phyloP scores from a whole-genome alignment of 2,888 invertebrate genomes.

The Automeris io region DNA sequence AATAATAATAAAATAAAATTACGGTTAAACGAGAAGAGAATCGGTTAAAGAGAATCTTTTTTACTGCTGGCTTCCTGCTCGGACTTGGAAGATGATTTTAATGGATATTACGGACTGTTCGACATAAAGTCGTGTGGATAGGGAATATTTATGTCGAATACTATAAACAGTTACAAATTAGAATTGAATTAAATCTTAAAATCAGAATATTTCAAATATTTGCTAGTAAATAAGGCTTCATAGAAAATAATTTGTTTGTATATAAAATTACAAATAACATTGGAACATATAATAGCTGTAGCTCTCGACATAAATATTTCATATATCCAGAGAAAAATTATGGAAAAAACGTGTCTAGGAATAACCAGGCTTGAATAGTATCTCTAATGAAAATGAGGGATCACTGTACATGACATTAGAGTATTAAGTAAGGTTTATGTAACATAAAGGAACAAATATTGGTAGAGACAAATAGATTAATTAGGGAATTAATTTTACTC shows the following conservation, averaged over 20 bases:
- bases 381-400: constrained; percentile 60
- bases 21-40: background rate
- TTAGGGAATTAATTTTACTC: constrained; percentile 14
- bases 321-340: no score
- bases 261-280: background rate
- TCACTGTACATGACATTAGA: constrained; percentile 39
- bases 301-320: background rate
- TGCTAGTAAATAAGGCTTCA: no score
- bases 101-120: background rate
- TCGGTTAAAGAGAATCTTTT: background rate
- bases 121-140: background rate
- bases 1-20: constrained; percentile 32
- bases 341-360: no score
- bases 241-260: no score
- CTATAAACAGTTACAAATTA: background rate
- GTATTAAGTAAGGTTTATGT: constrained; percentile 55
- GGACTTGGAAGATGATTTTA: background rate
- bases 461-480: constrained; percentile 36
- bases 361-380: constrained; percentile 17
- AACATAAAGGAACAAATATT: constrained; percentile 52
- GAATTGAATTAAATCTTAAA: background rate
- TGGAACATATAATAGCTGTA: background rate
- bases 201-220: no score
- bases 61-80: background rate
- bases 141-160: background rate